Base-by-base conservation (phyloP, 2,113 vertebrate genomes). In the Ptilonorhynchus violaceus region DNA sequence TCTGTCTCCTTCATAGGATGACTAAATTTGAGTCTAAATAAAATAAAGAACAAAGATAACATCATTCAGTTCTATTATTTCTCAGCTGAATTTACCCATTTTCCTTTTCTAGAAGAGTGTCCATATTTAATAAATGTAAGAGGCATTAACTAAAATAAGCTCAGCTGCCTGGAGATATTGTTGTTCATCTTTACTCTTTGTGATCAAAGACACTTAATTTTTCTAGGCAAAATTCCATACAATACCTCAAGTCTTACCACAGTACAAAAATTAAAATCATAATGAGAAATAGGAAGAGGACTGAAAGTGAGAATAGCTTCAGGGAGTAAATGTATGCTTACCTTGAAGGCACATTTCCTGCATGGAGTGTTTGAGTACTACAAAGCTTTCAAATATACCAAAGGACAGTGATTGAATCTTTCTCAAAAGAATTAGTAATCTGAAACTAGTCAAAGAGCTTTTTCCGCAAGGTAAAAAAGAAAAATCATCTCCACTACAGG, bases 261-360 rank as follows among this genome's bases (percentile, higher is more conserved):
- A 52, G 30, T 67, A 85, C 52, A 91, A 91, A 93, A 91, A 81
- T 55, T 42, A 91, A 92, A 93, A 72, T 18, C 49, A 22, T 55
- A n/a, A 74, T 16, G 28, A 89, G 25, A 91, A 91, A 80, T 4
- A 92, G 60, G 53, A 56, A 75, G 73, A 85, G 67, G n/a, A 19
- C 15, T 92, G 80, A 31, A 87, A 89, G 56, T 53, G 41, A 56
- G 37, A 92, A 93, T 23, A 30, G 2, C 46, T 93, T 95, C 41
- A 77, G 78, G 85, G 28, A 81, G 33, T 94, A 88, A 78, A 83
- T 2, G 5, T 44, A 49, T 77, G 49, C 83, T 90, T 89, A 90
- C 52, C 53, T 78, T 62, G 91, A 92, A 96, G 91, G 88, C 91
- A 95, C 92, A 69, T 87, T 89, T 92, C 41, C 66, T 91, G 64